A percentile compares a stretch with the other conserved stretches of the same genome.
Conservation (phyloP, 1,140 invertebrate genomes). For the Drosophila sproati region DNA sequence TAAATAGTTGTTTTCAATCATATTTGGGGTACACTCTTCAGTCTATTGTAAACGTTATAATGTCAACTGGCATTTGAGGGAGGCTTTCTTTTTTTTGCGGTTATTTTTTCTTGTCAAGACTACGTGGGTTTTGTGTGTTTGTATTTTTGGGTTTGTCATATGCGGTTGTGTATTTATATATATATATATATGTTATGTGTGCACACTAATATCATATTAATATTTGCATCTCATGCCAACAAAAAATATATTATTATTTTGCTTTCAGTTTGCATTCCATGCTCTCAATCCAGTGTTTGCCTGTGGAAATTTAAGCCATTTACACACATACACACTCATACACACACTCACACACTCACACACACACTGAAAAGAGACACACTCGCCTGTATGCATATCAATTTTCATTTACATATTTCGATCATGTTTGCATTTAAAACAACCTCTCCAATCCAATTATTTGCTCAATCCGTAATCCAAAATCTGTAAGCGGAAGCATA, state of each 20-base stretch:
- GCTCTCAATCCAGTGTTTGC: conserved; percentile 25
- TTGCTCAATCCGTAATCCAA: conserved; percentile 31
- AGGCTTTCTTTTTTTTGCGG: conserved; percentile 2
- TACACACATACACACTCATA: background rate
- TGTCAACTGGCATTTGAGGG: conserved; percentile 16
- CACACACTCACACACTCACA: conserved; percentile 1
- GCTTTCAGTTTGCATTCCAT: conserved; percentile 27
- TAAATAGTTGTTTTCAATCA: background rate
- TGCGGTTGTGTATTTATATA: background rate
- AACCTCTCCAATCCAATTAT: conserved; percentile 42
- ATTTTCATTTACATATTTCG: conserved; percentile 54
- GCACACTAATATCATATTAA: conserved; percentile 40
- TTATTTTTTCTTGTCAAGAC: conserved; percentile 10
- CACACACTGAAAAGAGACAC: too few species aligned
- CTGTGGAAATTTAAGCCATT: conserved; percentile 39
- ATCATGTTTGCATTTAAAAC: conserved; percentile 44
- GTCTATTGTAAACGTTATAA: background rate
- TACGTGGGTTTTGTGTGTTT: conserved; percentile 34
- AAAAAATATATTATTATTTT: conserved; percentile 21
- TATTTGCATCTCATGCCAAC: conserved; percentile 49
- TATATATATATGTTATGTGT: conserved; percentile 7
- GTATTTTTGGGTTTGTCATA: conserved; percentile 16
- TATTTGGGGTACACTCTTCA: conserved; percentile 5
- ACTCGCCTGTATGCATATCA: conserved; percentile 49
- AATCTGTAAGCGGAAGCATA: conserved; percentile 2